A percentile compares a stretch with the other conserved stretches of the same genome.
Evolutionary conservation across 2,888 invertebrate genomes (phyloP).

Genomic region (Eumerus sabulonum): DNA sequence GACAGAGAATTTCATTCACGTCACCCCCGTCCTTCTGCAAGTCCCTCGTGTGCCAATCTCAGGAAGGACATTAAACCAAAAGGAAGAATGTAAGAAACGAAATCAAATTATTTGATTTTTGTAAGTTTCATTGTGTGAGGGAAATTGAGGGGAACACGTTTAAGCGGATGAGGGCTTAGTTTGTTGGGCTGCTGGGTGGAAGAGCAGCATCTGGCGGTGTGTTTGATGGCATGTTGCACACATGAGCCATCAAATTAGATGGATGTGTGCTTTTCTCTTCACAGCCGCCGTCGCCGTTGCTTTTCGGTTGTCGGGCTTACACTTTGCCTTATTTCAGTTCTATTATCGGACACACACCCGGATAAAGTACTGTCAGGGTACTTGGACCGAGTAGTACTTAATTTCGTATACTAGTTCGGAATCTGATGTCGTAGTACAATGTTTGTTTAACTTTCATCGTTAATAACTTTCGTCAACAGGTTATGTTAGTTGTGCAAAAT

Average conservation of each 20-base stretch:
- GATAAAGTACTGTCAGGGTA: too few species aligned
- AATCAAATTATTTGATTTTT: slow-evolving; percentile 11
- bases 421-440: too few species aligned
- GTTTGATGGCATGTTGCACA: slow-evolving; percentile 39
- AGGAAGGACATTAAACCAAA: too few species aligned
- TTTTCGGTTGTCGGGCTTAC: too few species aligned
- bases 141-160: slow-evolving; percentile 14
- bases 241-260: slow-evolving; percentile 1
- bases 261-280: too few species aligned
- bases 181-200: background rate
- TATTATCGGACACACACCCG: too few species aligned
- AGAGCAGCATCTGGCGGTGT: slow-evolving; percentile 33
- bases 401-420: background rate
- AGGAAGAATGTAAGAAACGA: background rate
- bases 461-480: too few species aligned
- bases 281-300: too few species aligned
- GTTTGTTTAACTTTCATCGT: too few species aligned
- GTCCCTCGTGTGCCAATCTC: background rate
- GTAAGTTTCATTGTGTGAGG: slow-evolving; percentile 5
- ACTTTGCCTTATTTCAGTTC: too few species aligned
- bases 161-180: slow-evolving; percentile 7
- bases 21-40: background rate
- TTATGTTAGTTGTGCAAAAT: too few species aligned
- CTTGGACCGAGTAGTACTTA: background rate
- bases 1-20: slow-evolving; percentile 9